Base-by-base conservation (phyloP, 2,113 vertebrate species). In the Echinops telfairi region DNA sequence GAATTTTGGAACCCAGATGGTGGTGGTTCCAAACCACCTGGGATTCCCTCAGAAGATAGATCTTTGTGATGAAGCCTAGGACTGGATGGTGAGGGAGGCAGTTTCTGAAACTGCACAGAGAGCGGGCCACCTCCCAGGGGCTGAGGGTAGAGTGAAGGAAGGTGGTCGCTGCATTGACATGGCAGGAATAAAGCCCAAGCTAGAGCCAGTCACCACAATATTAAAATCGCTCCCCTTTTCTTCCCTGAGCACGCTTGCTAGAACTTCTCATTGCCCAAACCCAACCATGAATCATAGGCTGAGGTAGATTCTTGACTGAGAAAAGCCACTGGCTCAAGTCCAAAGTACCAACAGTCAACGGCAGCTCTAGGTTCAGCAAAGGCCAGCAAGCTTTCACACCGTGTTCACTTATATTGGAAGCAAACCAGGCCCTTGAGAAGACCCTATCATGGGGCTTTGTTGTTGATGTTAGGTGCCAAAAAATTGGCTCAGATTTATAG, bases 91-190 rank as follows among this genome's bases (percentile, higher is more conserved):
- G 23, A 73, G 43, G 23, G 6, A 64, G 70, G 11, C 11, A 64
- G 53, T 40, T 10, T 77, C 14, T 71, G 25, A 27, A 66, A 40
- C 1, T 40, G 23, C 10, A 15, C 0, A 2, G 6, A 57, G 22
- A 81, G 40, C 2, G 4, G 31, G 60, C 12, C 60, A 62, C 60
- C 60, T 11, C 60, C 60, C 22, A 23, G 60, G 60, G 60, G 22
- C 19, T 62, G 60, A 62, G 19, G 22, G 2, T 23, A 20, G 60
- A 62, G 60, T 62, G 3, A 38, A 89, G 2, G 12, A 31, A 53
- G 64, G 3, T 53, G 3, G 3, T 64, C 6, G 0, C 4, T 62
- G 3, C 2, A 7, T 1, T 85, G 25, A 83, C 1, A 33, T 2
- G 83, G 0, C 6, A 58, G 47, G 29, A 66, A 75, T 9, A 9